These are phyloP conservation scores for Caenorhabditis latens DNA, from an alignment of 1,140 invertebrate species.

Conservation along the genomic window DNA sequence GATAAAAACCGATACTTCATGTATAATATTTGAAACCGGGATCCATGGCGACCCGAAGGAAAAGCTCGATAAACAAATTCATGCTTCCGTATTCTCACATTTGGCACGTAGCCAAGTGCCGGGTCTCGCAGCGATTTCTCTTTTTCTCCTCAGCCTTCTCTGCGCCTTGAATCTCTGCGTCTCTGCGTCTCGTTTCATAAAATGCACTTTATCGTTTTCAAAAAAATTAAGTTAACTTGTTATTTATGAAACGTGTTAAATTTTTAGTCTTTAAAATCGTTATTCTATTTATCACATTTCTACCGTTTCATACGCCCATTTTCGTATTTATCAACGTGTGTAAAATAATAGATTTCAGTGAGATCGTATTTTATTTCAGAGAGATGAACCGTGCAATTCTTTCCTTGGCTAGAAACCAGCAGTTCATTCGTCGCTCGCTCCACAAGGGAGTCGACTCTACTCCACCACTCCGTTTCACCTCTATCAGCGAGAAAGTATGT, in stretches of 20 bases:
- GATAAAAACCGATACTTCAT: too few species aligned
- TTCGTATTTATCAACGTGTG: too few species aligned
- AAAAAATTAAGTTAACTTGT: too few species aligned
- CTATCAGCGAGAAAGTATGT: constrained; percentile 61
- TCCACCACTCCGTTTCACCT: constrained; percentile 64
- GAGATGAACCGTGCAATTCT: constrained; percentile 59
- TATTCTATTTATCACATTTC: too few species aligned
- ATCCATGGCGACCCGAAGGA: too few species aligned
- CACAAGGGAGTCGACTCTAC: constrained; percentile 67
- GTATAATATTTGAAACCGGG: too few species aligned
- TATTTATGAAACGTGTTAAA: too few species aligned
- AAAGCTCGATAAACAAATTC: too few species aligned
- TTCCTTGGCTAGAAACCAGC: constrained; percentile 56
- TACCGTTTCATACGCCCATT: too few species aligned
- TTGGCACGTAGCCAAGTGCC: constrained; percentile 36
- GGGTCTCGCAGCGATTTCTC: not conserved
- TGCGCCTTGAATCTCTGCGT: not conserved
- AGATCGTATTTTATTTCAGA: not conserved
- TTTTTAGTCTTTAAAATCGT: too few species aligned
- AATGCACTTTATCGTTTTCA: not conserved
- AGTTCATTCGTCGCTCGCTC: constrained; percentile 57
- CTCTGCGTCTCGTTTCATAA: not conserved
- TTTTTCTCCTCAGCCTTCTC: constrained; percentile 20
- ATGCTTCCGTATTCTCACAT: not conserved
- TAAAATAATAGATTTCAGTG: too few species aligned